Evolutionary conservation across 2,888 invertebrate genomes (phyloP), one percentile per base, ranked within the genome.

Genomic region (Troides oblongomaculatus): DNA sequence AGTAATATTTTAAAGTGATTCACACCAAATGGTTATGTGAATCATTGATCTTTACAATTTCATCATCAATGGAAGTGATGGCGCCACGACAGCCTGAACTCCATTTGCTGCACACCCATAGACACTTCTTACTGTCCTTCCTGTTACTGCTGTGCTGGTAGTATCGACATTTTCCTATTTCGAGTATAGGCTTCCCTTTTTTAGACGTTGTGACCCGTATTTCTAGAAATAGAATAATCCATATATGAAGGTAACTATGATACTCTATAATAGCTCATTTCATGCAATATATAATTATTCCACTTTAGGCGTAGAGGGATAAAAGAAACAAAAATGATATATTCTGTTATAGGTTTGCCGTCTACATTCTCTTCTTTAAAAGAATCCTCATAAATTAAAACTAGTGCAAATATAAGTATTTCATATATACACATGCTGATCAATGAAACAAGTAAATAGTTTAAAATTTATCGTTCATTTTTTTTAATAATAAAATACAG

Each of bases 51-150:
- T 71, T 77, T 1, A 81, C 65, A 6, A 84, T 77, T 46, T 70
- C 66, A 17, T 76, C 75, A 64, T 72, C 77, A 6, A 75, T 56
- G 0, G 82, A 78, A 3, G 71, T 73, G 25, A 80, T 66, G 5
- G 73, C 70, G 0, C 77, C 79, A 21, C 72, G 70, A 65, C 84
- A 83, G 2, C 78, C 77, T 18, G 68, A 66, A 43, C 73, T 70
- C 69, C 75, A 77, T 58, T 78, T 78, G 43, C 78, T 74, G 71
- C 88, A 88, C 59, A 79, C 83, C 88, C 86, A 89, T 2, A 80
- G 74, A 69, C 75, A 74, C 59, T 71, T 75, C 0, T 78, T 78
- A 62, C 77, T 78, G 0, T 74, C 64, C 7, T 85, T 84, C 30
- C 58, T 72, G 36, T 78, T 77, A 46, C 77, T 76, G 68, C 83